Percentiles rank a stretch among this genome's conserved stretches.
Evolutionary conservation across 2,113 vertebrate genomes (phyloP).

Genomic region (Lanius ludovicianus): DNA sequence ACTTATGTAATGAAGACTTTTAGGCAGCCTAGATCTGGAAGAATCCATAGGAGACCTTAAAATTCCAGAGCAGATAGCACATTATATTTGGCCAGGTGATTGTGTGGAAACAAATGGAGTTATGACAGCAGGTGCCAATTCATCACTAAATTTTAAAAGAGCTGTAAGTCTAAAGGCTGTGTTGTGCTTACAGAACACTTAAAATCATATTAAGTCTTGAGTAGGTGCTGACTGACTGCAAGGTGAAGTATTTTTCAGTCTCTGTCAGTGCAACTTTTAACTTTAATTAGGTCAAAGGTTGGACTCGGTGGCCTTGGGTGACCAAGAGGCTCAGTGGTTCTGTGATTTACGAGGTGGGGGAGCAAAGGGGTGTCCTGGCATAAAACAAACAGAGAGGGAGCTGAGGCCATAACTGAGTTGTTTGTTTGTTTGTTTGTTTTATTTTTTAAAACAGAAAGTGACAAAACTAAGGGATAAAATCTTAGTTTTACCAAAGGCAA

Average conservation of each 20-base stretch:
- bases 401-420: too few species aligned
- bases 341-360: not conserved
- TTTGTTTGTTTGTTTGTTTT: too few species aligned
- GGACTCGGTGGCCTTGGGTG: fast-evolving
- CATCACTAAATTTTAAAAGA: not conserved
- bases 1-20: not conserved
- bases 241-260: not conserved
- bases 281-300: not conserved
- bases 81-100: not conserved
- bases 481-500: not conserved
- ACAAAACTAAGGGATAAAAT: not conserved
- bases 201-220: not conserved
- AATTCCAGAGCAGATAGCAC: not conserved
- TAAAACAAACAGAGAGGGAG: not conserved
- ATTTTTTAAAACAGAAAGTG: not conserved
- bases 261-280: not conserved
- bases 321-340: not conserved
- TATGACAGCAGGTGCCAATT: not conserved
- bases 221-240: not conserved
- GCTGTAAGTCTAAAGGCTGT: not conserved
- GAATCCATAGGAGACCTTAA: not conserved
- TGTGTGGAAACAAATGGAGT: not conserved
- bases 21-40: not conserved
- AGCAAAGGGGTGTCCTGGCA: not conserved
- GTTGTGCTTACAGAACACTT: not conserved